phyloP scores from a whole-genome alignment of 1,140 invertebrate genomes.

The Drosophila suzukii region DNA sequence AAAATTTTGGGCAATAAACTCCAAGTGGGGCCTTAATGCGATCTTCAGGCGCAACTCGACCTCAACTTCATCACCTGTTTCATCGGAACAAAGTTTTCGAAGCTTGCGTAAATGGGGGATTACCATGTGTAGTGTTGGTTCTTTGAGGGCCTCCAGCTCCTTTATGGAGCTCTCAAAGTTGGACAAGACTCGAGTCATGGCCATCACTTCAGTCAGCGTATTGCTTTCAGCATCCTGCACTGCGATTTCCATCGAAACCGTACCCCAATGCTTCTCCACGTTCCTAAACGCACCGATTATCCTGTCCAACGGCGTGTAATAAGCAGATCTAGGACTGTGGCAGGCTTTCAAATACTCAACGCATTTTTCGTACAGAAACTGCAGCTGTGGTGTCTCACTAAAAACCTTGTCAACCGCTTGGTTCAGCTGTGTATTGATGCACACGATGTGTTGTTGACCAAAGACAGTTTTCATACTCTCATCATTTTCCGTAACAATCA shows the following conservation, averaged over 20 bases:
- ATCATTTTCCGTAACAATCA: constrained; percentile 1
- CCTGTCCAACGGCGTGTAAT: neutral
- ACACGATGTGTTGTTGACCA: neutral
- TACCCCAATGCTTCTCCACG: neutral
- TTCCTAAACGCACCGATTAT: neutral
- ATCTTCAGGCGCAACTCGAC: neutral
- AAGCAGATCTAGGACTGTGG: neutral
- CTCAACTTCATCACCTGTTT: neutral
- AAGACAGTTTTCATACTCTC: neutral
- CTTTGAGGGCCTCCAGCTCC: neutral
- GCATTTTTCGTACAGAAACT: neutral
- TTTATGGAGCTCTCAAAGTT: neutral
- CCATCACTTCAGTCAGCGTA: neutral
- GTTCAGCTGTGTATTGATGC: constrained; percentile 1
- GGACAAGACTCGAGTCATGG: neutral
- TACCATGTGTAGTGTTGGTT: constrained; percentile 1
- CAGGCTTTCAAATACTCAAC: neutral
- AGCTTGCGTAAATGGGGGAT: constrained; percentile 1
- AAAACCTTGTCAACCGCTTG: neutral
- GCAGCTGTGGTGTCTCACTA: neutral
- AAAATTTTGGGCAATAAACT: neutral
- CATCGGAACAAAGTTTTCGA: neutral
- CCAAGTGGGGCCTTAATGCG: neutral
- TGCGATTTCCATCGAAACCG: neutral
- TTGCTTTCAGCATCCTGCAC: neutral